Conservation (phyloP, 2,888 invertebrate genomes). For the Noctua pronuba region DNA sequence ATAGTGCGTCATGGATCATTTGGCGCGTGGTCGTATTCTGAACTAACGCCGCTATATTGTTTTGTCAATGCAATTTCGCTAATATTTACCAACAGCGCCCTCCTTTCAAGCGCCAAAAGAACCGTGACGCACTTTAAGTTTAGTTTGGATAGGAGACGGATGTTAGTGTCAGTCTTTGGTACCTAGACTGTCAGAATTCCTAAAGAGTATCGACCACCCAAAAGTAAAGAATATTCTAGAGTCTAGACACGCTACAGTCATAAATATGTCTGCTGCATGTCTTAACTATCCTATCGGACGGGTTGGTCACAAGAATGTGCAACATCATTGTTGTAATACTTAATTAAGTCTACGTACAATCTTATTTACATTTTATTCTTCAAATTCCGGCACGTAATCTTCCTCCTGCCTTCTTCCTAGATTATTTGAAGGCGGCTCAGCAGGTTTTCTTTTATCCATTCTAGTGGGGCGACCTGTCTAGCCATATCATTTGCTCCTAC, state of each 20-base stretch:
- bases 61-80: neutral
- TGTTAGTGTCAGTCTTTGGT: constrained; percentile 5
- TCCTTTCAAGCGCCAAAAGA: neutral
- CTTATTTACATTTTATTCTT: no score
- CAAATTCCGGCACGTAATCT: no score
- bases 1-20: neutral
- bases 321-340: no score
- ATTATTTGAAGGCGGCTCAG: no score
- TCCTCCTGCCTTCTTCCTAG: no score
- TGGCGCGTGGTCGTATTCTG: neutral
- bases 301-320: no score
- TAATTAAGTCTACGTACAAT: no score
- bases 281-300: neutral
- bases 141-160: neutral
- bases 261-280: neutral
- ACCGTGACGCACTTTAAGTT: neutral
- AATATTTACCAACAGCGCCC: neutral
- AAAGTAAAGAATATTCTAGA: neutral
- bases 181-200: constrained; percentile 10
- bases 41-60: neutral
- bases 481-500: no score
- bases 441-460: no score
- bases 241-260: constrained; percentile 6
- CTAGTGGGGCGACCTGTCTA: no score
- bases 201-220: constrained; percentile 15